Percentiles rank a stretch among this genome's conserved stretches.
Conservation (phyloP, 2,797 vertebrate genomes). For the Rhinophrynus dorsalis region DNA sequence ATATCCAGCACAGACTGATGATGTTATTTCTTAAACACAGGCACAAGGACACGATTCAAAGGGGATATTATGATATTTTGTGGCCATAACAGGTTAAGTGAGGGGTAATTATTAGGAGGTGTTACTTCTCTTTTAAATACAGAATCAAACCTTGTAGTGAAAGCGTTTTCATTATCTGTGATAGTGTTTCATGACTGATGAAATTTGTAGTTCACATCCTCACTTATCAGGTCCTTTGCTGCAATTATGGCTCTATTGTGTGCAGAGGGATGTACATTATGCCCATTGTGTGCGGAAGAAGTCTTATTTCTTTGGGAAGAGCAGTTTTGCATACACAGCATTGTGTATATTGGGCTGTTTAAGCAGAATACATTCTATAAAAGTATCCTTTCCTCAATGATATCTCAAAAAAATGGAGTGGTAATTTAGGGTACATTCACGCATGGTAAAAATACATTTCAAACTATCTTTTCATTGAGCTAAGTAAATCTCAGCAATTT, state of each 20-base stretch:
- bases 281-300: constrained; percentile 44
- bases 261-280: constrained; percentile 47
- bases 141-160: too few species aligned
- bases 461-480: constrained; percentile 1
- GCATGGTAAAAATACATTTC: constrained; percentile 20
- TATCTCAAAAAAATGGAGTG: constrained; percentile 9
- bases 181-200: constrained; percentile 27
- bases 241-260: constrained; percentile 46
- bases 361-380: constrained; percentile 38
- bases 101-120: too few species aligned
- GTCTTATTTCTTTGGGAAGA: constrained; percentile 20
- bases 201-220: constrained; percentile 34
- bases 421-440: constrained; percentile 15
- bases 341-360: constrained; percentile 29
- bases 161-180: constrained; percentile 17
- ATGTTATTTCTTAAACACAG: too few species aligned
- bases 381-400: constrained; percentile 34
- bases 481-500: constrained; percentile 16
- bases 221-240: constrained; percentile 43
- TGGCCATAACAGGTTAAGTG: too few species aligned
- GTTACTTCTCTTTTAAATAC: too few species aligned
- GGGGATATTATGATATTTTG: too few species aligned
- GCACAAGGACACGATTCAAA: too few species aligned
- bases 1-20: too few species aligned
- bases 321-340: constrained; percentile 45